Base-by-base conservation (phyloP, 1,140 invertebrate species). In the Macrotrachela quadricornifera region DNA sequence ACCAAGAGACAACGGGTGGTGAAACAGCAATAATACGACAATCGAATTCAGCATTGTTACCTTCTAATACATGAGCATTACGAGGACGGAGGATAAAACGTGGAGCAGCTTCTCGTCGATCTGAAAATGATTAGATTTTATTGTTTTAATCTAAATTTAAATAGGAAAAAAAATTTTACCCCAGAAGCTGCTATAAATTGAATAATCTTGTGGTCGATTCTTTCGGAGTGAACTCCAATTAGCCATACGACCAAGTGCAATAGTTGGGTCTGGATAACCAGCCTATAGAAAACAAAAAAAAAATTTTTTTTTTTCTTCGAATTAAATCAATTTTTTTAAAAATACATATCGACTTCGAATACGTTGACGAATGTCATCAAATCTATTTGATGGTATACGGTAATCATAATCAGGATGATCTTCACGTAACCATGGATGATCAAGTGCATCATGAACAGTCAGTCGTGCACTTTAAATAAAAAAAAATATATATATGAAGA, bases 171-270 rank as follows among this genome's bases (percentile, higher is more conserved):
- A 30, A 30, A 30, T 2, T 8, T 30, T 30, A 30, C 21, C 21
- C 21, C 21, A 30, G 21, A 30, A 85, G 58, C 85, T 79, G 60
- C 96, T 90, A 63, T 91, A 82, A 46, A 99, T 94, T 65, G 81
- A 81, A 73, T 90, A 96, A 72, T 91, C 91, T 57, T 94, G 87
- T 61, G 92, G 81, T 54, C 92, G 77, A 46, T 94, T 73, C 73
- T 96, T 97, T 53, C 88, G 78, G n/a, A 99, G 74, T 12, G 86
- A 87, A 46, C 85, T 91, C 71, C 94, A 97, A 69, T 97, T 91
- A 55, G 92, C 83, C 50, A 97, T 75, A 54, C 90, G 77, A 59
- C 92, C 94, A 71, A 97, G 84, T 39, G 91, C 88, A 60, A 95
- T 74, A 46, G 82, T 72, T 63, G 84, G 94, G 63, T 83, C 82